These are phyloP conservation scores for Crossoptilon crossoptilon DNA, from an alignment of 2,797 vertebrate species.

Conservation along the genomic window DNA sequence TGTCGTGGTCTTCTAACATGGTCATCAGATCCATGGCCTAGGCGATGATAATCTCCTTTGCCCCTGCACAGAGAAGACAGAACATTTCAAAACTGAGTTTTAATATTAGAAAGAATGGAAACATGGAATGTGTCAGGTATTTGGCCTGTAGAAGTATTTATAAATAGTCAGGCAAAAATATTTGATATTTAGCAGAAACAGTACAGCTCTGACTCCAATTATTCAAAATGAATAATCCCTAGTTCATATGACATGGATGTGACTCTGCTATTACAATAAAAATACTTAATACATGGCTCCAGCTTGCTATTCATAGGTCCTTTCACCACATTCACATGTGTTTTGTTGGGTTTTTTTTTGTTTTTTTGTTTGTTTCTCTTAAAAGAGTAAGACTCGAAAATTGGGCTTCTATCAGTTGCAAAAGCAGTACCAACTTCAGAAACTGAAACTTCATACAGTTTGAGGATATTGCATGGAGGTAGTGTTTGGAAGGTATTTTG, in stretches of 20 bases:
- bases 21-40: conserved; percentile 97
- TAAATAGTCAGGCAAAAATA: not conserved
- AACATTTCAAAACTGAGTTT: not conserved
- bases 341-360: not conserved
- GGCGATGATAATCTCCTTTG: conserved; percentile 97
- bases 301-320: not conserved
- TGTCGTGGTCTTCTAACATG: conserved; percentile 95
- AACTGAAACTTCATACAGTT: not conserved
- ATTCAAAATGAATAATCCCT: not conserved
- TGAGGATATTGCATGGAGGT: not conserved
- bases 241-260: not conserved
- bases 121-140: not conserved
- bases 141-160: not conserved
- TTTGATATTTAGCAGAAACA: not conserved
- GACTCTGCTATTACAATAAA: not conserved
- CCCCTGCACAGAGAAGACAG: conserved; percentile 84
- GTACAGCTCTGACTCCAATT: not conserved
- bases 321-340: not conserved
- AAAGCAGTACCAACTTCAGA: not conserved
- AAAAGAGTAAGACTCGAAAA: not conserved
- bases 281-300: not conserved
- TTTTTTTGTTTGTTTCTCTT: not conserved
- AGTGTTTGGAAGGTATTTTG: not conserved
- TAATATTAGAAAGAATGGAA: not conserved
- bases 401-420: not conserved